A percentile compares a stretch with the other conserved stretches of the same genome.
Conservation (phyloP, 2,797 vertebrate genomes). For the Periophthalmus magnuspinnatus region DNA sequence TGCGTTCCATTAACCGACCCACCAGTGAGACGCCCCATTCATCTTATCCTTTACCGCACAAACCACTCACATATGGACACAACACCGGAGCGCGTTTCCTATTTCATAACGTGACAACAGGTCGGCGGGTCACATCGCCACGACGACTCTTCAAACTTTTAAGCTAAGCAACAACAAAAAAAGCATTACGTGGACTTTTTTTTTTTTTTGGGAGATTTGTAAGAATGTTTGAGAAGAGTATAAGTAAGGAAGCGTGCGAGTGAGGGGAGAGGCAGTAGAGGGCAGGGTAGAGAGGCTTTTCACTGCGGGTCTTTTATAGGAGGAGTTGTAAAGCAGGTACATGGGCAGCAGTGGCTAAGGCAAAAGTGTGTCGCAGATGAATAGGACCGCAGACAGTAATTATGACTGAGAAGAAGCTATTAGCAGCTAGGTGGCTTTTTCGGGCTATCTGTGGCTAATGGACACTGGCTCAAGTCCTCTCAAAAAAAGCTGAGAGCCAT, state of each 20-base stretch:
- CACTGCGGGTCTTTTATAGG: slow-evolving; percentile 52
- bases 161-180: slow-evolving; percentile 16
- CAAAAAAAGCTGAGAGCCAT: slow-evolving; percentile 29
- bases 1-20: slow-evolving; percentile 78
- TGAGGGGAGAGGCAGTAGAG: slow-evolving; percentile 32
- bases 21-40: slow-evolving; percentile 71
- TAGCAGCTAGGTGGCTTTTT: slow-evolving; percentile 74
- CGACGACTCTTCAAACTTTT: slow-evolving; percentile 48
- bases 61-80: slow-evolving; percentile 35
- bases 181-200: slow-evolving; percentile 45
- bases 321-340: slow-evolving; percentile 49
- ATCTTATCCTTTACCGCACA: slow-evolving; percentile 14
- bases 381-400: slow-evolving; percentile 72
- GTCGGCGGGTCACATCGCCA: slow-evolving; percentile 38
- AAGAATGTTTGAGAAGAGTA: slow-evolving; percentile 32
- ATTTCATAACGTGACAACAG: slow-evolving; percentile 1
- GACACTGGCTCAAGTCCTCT: slow-evolving; percentile 53
- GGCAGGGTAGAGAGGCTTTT: slow-evolving; percentile 57
- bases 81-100: background rate
- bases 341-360: slow-evolving; percentile 50
- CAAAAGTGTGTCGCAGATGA: slow-evolving; percentile 64
- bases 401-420: slow-evolving; percentile 76
- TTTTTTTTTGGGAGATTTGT: slow-evolving; percentile 17
- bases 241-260: slow-evolving; percentile 38
- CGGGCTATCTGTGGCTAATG: slow-evolving; percentile 72